A percentile compares a stretch with the other conserved stretches of the same genome.
Conservation (phyloP, 1,140 invertebrate species). For the Tetranychus cinnabarinus region DNA sequence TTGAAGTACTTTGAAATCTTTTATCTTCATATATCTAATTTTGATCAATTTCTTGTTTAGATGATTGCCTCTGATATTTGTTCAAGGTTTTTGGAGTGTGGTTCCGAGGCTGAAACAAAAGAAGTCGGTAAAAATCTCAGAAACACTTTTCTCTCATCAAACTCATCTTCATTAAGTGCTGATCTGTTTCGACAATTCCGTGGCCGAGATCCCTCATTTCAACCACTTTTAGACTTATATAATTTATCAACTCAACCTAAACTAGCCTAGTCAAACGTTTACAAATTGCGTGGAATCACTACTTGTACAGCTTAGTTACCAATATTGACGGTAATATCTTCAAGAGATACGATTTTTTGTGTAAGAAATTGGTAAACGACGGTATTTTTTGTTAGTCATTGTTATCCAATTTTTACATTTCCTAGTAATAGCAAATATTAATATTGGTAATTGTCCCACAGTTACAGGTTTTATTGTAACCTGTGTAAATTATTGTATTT, state of each 20-base stretch:
- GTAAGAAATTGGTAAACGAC: too few relatives aligned
- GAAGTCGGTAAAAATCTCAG: neutral
- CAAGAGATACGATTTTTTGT: too few relatives aligned
- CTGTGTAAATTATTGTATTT: too few relatives aligned
- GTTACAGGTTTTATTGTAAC: too few relatives aligned
- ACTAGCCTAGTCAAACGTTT: too few relatives aligned
- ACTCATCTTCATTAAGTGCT: neutral
- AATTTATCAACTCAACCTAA: neutral
- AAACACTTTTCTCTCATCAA: neutral
- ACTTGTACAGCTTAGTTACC: too few relatives aligned
- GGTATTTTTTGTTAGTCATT: too few relatives aligned
- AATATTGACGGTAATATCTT: too few relatives aligned
- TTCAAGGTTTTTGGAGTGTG: neutral
- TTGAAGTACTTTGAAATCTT: neutral
- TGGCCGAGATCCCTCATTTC: constrained; percentile 63
- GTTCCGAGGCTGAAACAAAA: neutral
- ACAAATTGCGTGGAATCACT: too few relatives aligned
- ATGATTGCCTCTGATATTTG: neutral
- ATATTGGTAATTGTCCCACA: too few relatives aligned
- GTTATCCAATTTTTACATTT: too few relatives aligned
- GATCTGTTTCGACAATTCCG: constrained; percentile 71
- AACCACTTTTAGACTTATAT: constrained; percentile 35
- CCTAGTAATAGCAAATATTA: too few relatives aligned
- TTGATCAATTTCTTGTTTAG: neutral
- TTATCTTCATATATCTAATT: neutral